Evolutionary conservation across 2,113 vertebrate species (phyloP), one percentile per base, ranked within the genome.

Genomic region (Epinephelus cyanopodus): DNA sequence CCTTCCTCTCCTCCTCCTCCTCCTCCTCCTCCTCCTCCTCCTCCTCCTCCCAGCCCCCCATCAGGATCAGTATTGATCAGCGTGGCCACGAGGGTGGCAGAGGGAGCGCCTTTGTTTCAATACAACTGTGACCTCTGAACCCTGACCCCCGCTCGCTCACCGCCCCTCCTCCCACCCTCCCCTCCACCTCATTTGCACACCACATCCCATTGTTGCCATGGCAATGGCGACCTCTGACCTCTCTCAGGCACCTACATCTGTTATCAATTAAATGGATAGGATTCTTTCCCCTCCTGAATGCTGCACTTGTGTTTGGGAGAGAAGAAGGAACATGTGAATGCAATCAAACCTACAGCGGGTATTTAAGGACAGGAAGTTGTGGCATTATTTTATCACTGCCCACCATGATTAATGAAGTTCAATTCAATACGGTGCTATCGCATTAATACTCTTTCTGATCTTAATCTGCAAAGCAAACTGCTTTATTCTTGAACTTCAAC

Each of bases 181-280:
- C 84, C 77, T 78, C 67, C 73, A 58, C 74, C 87, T 86, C 70
- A 82, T 85, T 90, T 86, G 67, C 89, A 87, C 85, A 86, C 84
- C 86, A 81, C 79, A 91, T 82, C 89, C 81, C 2, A 80, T 84
- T 81, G 93, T 92, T 94, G 86, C 94, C 45, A 91, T 92, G 92
- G 93, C 92, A 84, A 89, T 87, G 77, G 84, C 84, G 90, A 96
- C 95, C 95, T 92, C 91, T 94, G 95, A 94, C 95, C 95, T 89
- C 84, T 83, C n/a, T 80, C 72, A 53, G 90, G 88, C 84, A 86
- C 90, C 93, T 94, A 94, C 96, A 96, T 95, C 96, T 96, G 95
- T 92, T 93, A 82, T 94, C 94, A 94, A 91, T 95, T 95, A 94
- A 86, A 93, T 1, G 12, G 52, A 92, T 90, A 92, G 93, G 89